Percentiles rank a stretch among this genome's conserved stretches.
Conservation (phyloP, 2,888 invertebrate genomes). For the Lepidochitona cinerea region DNA sequence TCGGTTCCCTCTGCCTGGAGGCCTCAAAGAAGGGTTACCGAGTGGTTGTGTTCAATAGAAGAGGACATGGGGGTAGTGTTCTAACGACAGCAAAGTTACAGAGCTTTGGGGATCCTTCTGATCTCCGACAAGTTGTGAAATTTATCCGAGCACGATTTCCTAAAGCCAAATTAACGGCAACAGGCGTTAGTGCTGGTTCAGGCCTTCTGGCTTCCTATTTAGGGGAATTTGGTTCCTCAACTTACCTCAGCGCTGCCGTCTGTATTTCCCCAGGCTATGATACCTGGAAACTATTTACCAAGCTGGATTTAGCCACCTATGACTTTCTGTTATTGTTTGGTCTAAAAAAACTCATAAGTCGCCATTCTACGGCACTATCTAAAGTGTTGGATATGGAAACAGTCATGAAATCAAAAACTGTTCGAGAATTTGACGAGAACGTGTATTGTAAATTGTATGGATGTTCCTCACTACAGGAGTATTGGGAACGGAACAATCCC, state of each 20-base stretch:
- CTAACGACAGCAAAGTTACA: constrained; percentile 59
- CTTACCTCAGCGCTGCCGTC: constrained; percentile 50
- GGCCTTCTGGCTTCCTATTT: constrained; percentile 59
- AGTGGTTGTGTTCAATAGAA: constrained; percentile 57
- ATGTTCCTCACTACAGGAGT: constrained; percentile 23
- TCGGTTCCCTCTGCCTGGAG: constrained; percentile 39
- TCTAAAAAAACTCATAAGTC: constrained; percentile 45
- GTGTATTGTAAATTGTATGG: constrained; percentile 49
- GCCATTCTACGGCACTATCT: constrained; percentile 43
- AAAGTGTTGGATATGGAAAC: constrained; percentile 40
- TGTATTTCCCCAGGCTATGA: constrained; percentile 55
- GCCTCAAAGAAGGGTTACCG: constrained; percentile 52
- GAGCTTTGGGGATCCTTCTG: constrained; percentile 58
- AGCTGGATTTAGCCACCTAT: constrained; percentile 35
- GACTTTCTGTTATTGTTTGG: constrained; percentile 34
- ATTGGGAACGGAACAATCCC: constrained; percentile 48
- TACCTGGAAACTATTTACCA: constrained; percentile 30
- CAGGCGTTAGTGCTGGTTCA: constrained; percentile 57
- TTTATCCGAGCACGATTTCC: constrained; percentile 50
- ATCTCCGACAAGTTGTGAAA: constrained; percentile 57
- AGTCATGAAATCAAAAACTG: constrained; percentile 38
- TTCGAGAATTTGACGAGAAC: constrained; percentile 43
- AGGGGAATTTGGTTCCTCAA: constrained; percentile 63
- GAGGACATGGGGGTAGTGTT: constrained; percentile 55
- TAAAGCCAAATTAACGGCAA: constrained; percentile 45